Base-by-base conservation (phyloP, 2,888 invertebrate genomes). In the Volucella inanis region DNA sequence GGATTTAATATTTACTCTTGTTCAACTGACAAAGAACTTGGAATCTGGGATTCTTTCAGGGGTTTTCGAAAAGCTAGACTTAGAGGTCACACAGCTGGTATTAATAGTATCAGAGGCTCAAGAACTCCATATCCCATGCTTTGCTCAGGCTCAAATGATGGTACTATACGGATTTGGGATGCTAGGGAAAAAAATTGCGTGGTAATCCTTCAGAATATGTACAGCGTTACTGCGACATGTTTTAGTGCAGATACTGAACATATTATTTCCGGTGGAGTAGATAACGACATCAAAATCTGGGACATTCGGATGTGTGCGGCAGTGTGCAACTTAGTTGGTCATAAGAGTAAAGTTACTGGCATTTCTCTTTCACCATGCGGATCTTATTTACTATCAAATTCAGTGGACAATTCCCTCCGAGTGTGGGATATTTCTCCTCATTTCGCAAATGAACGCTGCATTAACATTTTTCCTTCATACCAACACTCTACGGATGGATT, bases 371-470 rank as follows among this genome's bases (percentile, higher is more conserved):
- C 91, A 0, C 91, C 91, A 0, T 91, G 91, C 59, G 97, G 97
- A 0, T 96, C 97, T 0, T 98, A 98, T 91, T 93, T 99, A 12
- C 93, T 99, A 12, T 97, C 98, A 0, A 99, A 99, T 93, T 94
- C 97, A 0, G 99, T 99, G 98, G 99, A 99, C 91, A 97, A 97
- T 90, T 97, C 98, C 3, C 93, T 98, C 45, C 94, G 98, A 76
- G 97, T 99, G 89, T 99, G 99, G 99, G 99, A 99, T 92, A 95
- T 99, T 67, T 93, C 99, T 15, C 98, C 99, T 0, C 99, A 97
- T 93, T 98, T 97, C 1, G 97, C 98, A 0, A 94, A 95, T 45
- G 98, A 98, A 90, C 94, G 99, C 87, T 98, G 98, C 92, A 96
- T 98, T 0, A 98, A 98, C 92, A 94, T 98, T 49, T 94, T 98